Evolutionary conservation across 2,797 vertebrate species (phyloP), one percentile per base, ranked within the genome.

Genomic region (Falco concolor): DNA sequence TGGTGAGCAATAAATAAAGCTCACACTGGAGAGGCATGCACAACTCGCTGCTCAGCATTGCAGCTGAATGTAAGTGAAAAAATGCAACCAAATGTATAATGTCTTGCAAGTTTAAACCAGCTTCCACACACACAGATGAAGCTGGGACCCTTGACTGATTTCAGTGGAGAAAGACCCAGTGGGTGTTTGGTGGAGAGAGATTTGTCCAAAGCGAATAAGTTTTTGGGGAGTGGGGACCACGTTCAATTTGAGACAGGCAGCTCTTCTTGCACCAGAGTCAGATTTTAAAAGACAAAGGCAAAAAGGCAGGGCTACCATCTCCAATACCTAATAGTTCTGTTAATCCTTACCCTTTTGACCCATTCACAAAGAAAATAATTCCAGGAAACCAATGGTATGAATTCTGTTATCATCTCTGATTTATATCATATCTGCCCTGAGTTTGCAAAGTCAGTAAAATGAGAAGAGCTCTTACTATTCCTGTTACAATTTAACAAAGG

Each of bases 291-390:
- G 47, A 34, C 38, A 60, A 59, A 91, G 27, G 65, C 57, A 91
- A n/a, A 56, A 28, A 88, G 75, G 84, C 5, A 2, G 49, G 16
- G n/a, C 40, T 85, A 40, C 27, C 63, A 20, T 53, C 45, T 84
- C 67, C 45, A 28, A n/a, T 93, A 70, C 22, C 52, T 88, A 84
- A 89, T 34, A 65, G 42, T 40, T 80, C 57, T 68, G 47, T n/a
- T 96, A 95, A 95, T 93, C 78, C 64, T 93, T 74, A 60, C 54
- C 87, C n/a, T 86, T 97, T 76, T 81, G 45, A 90, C 32, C 32
- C 34, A 20, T 1, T 5, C 57, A 73, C 61, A 88, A 94, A 89
- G 80, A 72, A 73, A 86, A 89, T 94, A 83, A 95, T 87, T 91
- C 47, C 77, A 83, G 77, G 81, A 93, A 93, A 38, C 28, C 60